Evolutionary conservation across 1,140 invertebrate genomes (phyloP), one percentile per base, ranked within the genome.

Genomic region (Eurosta solidaginis): DNA sequence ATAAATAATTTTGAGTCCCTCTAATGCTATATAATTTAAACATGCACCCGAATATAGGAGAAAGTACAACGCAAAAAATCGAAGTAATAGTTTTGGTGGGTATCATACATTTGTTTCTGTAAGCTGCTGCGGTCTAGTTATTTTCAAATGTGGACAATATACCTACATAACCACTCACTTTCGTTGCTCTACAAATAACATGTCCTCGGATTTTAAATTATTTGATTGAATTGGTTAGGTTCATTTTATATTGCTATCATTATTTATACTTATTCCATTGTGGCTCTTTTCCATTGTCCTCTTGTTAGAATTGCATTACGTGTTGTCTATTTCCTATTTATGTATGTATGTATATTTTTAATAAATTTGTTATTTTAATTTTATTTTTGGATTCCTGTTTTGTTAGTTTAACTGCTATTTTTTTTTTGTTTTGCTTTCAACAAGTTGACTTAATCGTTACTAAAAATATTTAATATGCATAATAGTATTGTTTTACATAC

Each of bases 401-500:
- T 68, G 33, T 1, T 68, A 20, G n/a, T 74, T 42, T 7, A n/a
- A 36, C 10, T 25, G 6, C 29, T 40, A 29, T 68, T 36, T 36
- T 36, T 1, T 3, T 36, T 47, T 74, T 44, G 27, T 47, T 78
- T 68, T 54, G 40, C 54, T 68, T 73, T 76, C 42, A 52, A 44
- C 74, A 68, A 77, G 22, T 77, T 76, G 45, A 33, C 22, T 79
- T 42, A 59, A 22, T 75, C 42, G 45, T 74, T 74, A 59, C 29
- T 79, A 50, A 68, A 68, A 59, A 79, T 79, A 77, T 77, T 59
- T 54, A 54, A 50, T 74, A 74, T 74, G 54, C 59, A 77, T 77
- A 75, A 45, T 54, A 54, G 27, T 42, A 77, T 77, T 77, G 76
- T 79, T 59, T 52, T 77, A 79, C 68, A 79, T 77, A 77, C 68